These are phyloP conservation scores for Climacteris rufus DNA, from an alignment of 2,113 vertebrate genomes.

Conservation along the genomic window DNA sequence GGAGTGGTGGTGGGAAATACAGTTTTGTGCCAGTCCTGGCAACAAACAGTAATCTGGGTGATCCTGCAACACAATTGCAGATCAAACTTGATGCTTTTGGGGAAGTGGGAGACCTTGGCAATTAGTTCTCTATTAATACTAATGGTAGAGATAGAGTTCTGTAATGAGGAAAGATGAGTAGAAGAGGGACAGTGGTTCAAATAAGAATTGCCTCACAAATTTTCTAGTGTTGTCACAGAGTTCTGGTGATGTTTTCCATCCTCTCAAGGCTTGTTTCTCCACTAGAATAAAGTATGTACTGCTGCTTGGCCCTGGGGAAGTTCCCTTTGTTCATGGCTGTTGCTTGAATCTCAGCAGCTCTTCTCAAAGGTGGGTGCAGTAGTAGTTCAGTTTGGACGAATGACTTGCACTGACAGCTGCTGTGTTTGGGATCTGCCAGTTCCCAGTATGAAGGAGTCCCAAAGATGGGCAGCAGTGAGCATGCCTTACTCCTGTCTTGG, in stretches of 20 bases:
- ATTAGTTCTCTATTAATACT: neutral
- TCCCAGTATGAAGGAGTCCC: neutral
- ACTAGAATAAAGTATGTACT: neutral
- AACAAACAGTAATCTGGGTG: neutral
- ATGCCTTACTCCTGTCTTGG: neutral
- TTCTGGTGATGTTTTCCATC: neutral
- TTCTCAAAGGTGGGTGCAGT: neutral
- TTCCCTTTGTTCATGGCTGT: neutral
- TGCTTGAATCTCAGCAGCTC: neutral
- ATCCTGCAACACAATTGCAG: neutral
- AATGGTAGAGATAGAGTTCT: neutral
- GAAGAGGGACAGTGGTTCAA: neutral
- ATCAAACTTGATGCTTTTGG: neutral
- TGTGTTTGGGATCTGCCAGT: neutral
- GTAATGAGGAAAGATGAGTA: neutral
- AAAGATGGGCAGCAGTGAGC: neutral
- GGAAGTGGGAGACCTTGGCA: neutral
- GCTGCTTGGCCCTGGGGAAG: neutral
- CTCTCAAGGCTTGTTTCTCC: neutral
- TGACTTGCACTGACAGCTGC: neutral
- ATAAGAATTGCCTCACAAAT: neutral
- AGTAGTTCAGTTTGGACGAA: neutral
- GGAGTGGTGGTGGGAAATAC: fast-evolving
- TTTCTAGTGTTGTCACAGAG: neutral
- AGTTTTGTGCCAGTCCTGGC: neutral